Evolutionary conservation across 1,140 invertebrate genomes (phyloP).

Genomic region (Nautilus pompilius): DNA sequence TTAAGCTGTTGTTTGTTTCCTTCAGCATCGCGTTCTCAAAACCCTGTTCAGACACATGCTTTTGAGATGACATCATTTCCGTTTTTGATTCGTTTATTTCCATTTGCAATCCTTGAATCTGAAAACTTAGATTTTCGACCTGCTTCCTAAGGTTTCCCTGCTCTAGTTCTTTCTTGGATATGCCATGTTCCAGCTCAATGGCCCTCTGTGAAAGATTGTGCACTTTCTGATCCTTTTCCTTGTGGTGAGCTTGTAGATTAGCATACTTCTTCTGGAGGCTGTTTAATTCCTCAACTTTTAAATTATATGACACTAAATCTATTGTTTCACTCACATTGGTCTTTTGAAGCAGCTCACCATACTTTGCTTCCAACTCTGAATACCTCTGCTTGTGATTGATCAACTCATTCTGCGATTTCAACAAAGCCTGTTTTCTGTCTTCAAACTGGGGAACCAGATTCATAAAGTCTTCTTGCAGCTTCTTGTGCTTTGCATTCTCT

Average conservation of each 20-base stretch:
- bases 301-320: conserved; percentile 36
- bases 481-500: conserved; percentile 45
- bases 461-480: conserved; percentile 49
- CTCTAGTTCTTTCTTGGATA: conserved; percentile 35
- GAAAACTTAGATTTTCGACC: conserved; percentile 45
- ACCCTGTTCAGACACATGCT: conserved; percentile 24
- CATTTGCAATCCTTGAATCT: conserved; percentile 37
- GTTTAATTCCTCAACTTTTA: conserved; percentile 33
- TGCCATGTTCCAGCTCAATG: conserved; percentile 34
- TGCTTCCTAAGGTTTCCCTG: conserved; percentile 39
- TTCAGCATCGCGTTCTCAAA: conserved; percentile 37
- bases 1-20: conserved; percentile 46
- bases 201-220: conserved; percentile 30
- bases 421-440: conserved; percentile 55
- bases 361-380: conserved; percentile 55
- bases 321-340: conserved; percentile 33
- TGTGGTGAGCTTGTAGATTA: conserved; percentile 24
- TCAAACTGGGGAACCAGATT: conserved; percentile 43
- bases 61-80: conserved; percentile 26
- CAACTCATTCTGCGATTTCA: conserved; percentile 61
- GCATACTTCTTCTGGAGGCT: conserved; percentile 27
- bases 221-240: conserved; percentile 36
- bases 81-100: conserved; percentile 33
- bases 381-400: conserved; percentile 57
- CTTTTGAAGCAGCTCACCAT: conserved; percentile 42